Evolutionary conservation across 2,113 vertebrate genomes (phyloP).

Genomic region (Sander vitreus): DNA sequence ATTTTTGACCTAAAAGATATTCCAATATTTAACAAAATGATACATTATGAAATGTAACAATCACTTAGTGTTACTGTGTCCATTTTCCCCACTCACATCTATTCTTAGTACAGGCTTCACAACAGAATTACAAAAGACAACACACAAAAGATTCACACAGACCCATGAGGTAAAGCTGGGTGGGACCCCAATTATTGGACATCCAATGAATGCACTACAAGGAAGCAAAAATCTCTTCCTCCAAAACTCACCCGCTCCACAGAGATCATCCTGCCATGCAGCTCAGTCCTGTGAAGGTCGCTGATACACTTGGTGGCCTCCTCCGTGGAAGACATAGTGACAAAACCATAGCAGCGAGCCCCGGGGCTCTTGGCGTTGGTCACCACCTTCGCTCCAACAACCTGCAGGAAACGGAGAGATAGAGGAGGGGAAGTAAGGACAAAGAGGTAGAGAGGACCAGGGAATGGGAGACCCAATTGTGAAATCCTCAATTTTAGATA

Average conservation of each 20-base stretch:
- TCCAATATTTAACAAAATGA: neutral
- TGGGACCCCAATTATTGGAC: neutral
- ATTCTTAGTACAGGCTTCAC: neutral
- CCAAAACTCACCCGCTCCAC: constrained; percentile 89
- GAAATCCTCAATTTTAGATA: neutral
- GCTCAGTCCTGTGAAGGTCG: constrained; percentile 95
- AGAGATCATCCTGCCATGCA: constrained; percentile 98
- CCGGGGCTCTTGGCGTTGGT: constrained; percentile 97
- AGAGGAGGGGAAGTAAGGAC: neutral
- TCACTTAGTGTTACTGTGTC: neutral
- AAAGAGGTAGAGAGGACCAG: neutral
- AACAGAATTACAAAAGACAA: too few species aligned
- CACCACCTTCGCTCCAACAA: constrained; percentile 97
- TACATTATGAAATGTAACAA: neutral
- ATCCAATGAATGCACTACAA: neutral
- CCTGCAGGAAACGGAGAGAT: constrained; percentile 76
- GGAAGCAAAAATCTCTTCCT: too few species aligned
- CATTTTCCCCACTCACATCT: neutral
- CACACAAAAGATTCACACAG: neutral
- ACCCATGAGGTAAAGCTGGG: neutral
- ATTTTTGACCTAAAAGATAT: neutral
- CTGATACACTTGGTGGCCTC: constrained; percentile 95
- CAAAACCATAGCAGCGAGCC: constrained; percentile 96
- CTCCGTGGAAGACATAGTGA: constrained; percentile 95
- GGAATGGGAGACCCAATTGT: neutral